A percentile compares a stretch with the other conserved stretches of the same genome.
Conservation (phyloP, 2,888 invertebrate species). For the Crocallis elinguaria region DNA sequence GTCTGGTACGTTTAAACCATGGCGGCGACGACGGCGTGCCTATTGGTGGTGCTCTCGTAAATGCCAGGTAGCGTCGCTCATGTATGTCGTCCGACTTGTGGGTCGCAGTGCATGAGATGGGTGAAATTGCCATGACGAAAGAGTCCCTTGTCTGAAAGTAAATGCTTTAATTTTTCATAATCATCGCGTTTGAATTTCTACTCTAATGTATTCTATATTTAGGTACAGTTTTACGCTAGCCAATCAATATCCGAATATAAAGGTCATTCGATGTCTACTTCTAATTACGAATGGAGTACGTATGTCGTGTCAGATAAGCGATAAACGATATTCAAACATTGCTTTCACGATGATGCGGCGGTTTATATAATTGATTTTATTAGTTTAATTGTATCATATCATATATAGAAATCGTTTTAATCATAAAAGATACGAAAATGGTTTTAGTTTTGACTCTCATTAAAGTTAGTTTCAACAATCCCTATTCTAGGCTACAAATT, state of each 20-base stretch:
- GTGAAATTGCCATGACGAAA: neutral
- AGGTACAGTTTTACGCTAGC: neutral
- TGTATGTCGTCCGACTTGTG: conserved; percentile 4
- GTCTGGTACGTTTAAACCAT: conserved; percentile 23
- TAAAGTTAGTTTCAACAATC: too few relatives aligned
- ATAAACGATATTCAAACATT: neutral
- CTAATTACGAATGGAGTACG: neutral
- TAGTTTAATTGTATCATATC: conserved; percentile 2
- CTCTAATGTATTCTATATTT: neutral
- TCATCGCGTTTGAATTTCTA: neutral
- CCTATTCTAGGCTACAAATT: too few relatives aligned
- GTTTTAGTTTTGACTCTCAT: too few relatives aligned
- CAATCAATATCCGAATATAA: conserved; percentile 9
- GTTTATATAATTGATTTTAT: conserved; percentile 6
- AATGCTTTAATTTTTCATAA: neutral
- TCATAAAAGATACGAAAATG: neutral
- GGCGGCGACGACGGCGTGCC: conserved; percentile 11
- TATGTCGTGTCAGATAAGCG: conserved; percentile 7
- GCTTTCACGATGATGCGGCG: conserved; percentile 4
- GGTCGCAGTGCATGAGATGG: neutral
- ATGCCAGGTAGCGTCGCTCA: conserved; percentile 23
- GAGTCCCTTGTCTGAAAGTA: neutral
- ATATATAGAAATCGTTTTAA: neutral
- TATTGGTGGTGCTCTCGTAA: conserved; percentile 23
- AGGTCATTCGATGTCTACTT: conserved; percentile 8